A percentile compares a stretch with the other conserved stretches of the same genome.
Conservation (phyloP, 2,113 vertebrate genomes). For the Clarias batrachus region DNA sequence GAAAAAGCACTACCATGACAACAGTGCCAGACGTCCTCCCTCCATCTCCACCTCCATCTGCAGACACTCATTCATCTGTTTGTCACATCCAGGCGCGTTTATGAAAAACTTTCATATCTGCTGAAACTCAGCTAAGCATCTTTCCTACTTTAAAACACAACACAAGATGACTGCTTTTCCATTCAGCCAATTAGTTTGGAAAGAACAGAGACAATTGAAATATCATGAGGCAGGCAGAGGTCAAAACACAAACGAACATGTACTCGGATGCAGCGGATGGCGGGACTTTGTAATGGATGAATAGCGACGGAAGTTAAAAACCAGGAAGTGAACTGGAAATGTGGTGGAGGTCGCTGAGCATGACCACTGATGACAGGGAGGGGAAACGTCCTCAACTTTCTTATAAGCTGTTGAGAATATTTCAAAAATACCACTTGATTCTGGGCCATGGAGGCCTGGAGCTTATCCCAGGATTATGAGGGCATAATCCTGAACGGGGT, state of each 20-base stretch:
- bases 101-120: neutral
- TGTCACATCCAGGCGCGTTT: neutral
- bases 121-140: neutral
- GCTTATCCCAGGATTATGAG: too few species aligned
- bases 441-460: too few species aligned
- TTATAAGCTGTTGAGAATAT: neutral
- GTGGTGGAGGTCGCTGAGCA: neutral
- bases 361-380: neutral
- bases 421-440: neutral
- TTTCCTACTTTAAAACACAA: neutral
- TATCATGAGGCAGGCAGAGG: neutral
- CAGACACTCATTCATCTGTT: neutral
- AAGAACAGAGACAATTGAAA: neutral
- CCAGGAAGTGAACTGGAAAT: neutral
- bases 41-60: neutral
- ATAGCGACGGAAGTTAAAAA: neutral
- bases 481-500: too few species aligned
- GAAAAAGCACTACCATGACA: neutral
- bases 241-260: neutral
- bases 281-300: neutral
- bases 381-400: neutral
- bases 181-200: neutral
- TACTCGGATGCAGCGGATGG: neutral
- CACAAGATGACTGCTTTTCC: neutral
- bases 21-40: neutral